Evolutionary conservation across 2,113 vertebrate species (phyloP), one percentile per base, ranked within the genome.

Genomic region (Pluvianellus socialis): DNA sequence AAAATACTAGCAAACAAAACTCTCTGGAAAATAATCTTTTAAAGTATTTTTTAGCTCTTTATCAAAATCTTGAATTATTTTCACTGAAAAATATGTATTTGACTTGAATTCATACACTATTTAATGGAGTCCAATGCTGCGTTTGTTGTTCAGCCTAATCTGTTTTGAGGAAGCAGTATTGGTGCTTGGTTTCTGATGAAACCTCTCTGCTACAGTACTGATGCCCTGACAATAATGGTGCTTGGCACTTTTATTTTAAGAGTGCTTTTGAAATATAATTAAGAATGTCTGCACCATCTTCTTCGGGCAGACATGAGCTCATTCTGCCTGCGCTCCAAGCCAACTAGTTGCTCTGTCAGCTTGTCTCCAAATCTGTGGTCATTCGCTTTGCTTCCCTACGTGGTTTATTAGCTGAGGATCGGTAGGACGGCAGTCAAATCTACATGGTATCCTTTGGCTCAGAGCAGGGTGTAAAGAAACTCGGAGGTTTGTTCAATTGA

Each of bases 371-470:
- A 18, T 10, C 72, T 56, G 53, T 53, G 62, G 40, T 76, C 6
- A 0, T 24, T 76, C 3, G 0, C 44, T 38, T 74, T 58, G 24
- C 55, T 55, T 65, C 15, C 88, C 40, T 13, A 16, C 0, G 0
- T 33, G 86, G 26, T 33, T 68, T 75, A 5, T 53, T 49, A 53
- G 79, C 86, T 86, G 67, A 58, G 74, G 38, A 52, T 79, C 71
- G 27, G 18, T 9, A 3, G 23, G 71, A 47, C 19, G 53, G 14
- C 59, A 58, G 18, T 19, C 83, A 62, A 17, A 32, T 32, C 75
- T 19, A 23, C 0, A 1, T 15, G 45, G 33, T 38, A 4, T 33
- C 22, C 7, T 27, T 77, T 27, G 88, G 61, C 67, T 79, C 42
- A 22, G 38, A 72, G 33, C 45, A 42, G 83, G 45, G 27, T 53